These are phyloP conservation scores for Torymus tubicola DNA, from an alignment of 2,888 invertebrate genomes.

Conservation along the genomic window DNA sequence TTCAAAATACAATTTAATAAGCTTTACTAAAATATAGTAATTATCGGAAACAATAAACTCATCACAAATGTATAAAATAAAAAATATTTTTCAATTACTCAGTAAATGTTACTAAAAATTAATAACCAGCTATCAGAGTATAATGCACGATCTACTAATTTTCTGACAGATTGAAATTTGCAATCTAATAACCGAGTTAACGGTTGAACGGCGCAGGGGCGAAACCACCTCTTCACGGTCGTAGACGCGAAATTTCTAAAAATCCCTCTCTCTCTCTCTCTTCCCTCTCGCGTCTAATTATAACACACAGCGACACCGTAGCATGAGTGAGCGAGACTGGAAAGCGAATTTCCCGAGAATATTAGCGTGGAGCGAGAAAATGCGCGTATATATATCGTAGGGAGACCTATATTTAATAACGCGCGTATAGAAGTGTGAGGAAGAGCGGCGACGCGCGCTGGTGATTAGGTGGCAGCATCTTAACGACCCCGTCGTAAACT, in stretches of 20 bases:
- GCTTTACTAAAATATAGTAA: no score
- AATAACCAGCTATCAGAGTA: not conserved
- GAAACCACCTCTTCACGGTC: not conserved
- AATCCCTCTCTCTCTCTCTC: slow-evolving; percentile 6
- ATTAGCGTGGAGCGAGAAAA: slow-evolving; percentile 17
- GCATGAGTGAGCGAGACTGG: not conserved
- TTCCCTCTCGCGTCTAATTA: slow-evolving; percentile 46
- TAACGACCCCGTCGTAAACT: slow-evolving; percentile 60
- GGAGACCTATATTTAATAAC: slow-evolving; percentile 63
- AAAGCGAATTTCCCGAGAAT: slow-evolving; percentile 33
- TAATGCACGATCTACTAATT: not conserved
- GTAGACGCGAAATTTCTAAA: slow-evolving; percentile 31
- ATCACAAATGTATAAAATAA: no score
- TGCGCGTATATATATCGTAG: not conserved
- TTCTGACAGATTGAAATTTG: slow-evolving; percentile 30
- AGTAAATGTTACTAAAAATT: not conserved
- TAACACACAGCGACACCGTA: not conserved
- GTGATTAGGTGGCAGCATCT: slow-evolving; percentile 61
- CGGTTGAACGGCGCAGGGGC: not conserved
- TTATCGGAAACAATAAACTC: no score
- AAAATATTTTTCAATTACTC: not conserved
- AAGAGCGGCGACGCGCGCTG: slow-evolving; percentile 41
- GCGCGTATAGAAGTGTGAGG: not conserved
- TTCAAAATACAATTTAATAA: no score
- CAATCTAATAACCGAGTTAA: slow-evolving; percentile 11